These are phyloP conservation scores for Drosophila sordidapex DNA, from an alignment of 2,888 invertebrate genomes.

Conservation along the genomic window DNA sequence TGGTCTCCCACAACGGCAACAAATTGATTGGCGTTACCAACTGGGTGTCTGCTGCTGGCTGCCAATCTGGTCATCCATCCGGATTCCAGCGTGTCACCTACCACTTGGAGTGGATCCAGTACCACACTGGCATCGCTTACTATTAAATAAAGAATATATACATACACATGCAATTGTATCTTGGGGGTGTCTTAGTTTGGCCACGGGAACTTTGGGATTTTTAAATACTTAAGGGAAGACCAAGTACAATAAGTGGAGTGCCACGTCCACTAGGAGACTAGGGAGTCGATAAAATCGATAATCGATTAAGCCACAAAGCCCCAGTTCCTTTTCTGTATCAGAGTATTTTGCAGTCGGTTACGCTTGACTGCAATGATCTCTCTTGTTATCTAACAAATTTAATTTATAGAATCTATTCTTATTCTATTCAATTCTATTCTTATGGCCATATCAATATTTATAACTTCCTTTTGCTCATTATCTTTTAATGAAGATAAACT, in stretches of 20 bases:
- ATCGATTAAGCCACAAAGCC: too few relatives aligned
- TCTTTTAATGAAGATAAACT: not conserved
- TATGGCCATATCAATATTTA: not conserved
- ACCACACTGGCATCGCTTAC: conserved; percentile 66
- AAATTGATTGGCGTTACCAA: conserved; percentile 65
- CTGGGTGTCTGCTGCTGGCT: conserved; percentile 54
- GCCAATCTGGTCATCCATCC: conserved; percentile 63
- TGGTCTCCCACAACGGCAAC: conserved; percentile 64
- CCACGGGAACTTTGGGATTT: not conserved
- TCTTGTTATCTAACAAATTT: not conserved
- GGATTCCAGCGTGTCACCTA: conserved; percentile 73
- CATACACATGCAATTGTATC: not conserved
- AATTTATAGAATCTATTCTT: not conserved
- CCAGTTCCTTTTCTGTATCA: not conserved
- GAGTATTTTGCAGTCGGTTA: not conserved
- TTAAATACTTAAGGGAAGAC: too few relatives aligned
- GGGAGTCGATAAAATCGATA: too few relatives aligned
- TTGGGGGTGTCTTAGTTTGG: not conserved
- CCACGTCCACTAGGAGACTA: too few relatives aligned
- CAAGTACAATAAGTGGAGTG: too few relatives aligned
- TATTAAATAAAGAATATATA: conserved; percentile 27
- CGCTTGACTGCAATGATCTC: not conserved
- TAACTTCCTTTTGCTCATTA: not conserved
- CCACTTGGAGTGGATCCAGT: conserved; percentile 70
- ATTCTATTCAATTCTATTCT: not conserved